Conservation (phyloP, 1,140 invertebrate genomes). For the Rhopalosiphum padi region DNA sequence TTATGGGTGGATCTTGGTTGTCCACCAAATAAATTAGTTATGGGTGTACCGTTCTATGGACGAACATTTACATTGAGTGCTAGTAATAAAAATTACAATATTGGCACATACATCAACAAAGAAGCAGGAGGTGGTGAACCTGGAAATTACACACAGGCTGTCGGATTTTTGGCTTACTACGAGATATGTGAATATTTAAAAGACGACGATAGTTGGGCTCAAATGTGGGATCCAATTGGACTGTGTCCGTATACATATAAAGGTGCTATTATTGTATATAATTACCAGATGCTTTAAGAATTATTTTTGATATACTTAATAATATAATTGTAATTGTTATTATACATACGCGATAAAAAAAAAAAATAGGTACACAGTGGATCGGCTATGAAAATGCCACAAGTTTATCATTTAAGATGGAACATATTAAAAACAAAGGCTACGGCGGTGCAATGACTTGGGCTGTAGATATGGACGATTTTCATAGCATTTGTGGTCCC, state of each 20-base stretch:
- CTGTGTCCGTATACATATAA: conserved; percentile 86
- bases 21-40: conserved; percentile 83
- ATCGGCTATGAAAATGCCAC: conserved; percentile 86
- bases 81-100: conserved; percentile 81
- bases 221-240: conserved; percentile 81
- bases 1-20: conserved; percentile 88
- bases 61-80: conserved; percentile 67
- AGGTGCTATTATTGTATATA: conserved; percentile 64
- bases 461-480: conserved; percentile 90
- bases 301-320: neutral
- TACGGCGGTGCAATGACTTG: conserved; percentile 86
- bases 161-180: conserved; percentile 81
- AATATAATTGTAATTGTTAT: conserved; percentile 2
- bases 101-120: conserved; percentile 74
- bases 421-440: conserved; percentile 80
- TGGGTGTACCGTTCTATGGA: conserved; percentile 70
- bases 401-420: conserved; percentile 86
- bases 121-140: conserved; percentile 84
- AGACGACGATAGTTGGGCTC: conserved; percentile 72
- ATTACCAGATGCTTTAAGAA: neutral
- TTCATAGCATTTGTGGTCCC: conserved; percentile 77
- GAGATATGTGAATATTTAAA: conserved; percentile 65
- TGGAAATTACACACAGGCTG: conserved; percentile 83
- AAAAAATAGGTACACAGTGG: conserved; percentile 75
- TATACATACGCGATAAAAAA: neutral